phyloP scores from a whole-genome alignment of 2,888 invertebrate species.

The Agriopis aurantiaria region DNA sequence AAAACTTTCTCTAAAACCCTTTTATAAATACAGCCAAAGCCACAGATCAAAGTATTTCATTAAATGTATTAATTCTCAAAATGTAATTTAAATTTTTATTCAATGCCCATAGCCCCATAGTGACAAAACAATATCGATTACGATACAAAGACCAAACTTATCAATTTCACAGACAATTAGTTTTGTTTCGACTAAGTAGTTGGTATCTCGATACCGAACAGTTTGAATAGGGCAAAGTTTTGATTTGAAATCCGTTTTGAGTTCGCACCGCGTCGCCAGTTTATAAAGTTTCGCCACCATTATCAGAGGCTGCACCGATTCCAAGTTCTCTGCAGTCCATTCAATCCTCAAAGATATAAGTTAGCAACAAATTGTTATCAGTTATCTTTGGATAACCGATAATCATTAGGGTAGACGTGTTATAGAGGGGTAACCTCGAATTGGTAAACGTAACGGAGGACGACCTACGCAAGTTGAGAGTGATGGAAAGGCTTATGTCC shows the following conservation, averaged over 20 bases:
- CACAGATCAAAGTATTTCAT: too few species aligned
- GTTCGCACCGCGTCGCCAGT: constrained; percentile 47
- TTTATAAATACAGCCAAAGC: too few species aligned
- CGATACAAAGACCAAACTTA: constrained; percentile 17
- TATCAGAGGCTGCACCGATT: constrained; percentile 16
- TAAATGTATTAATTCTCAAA: too few species aligned
- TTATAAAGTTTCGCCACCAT: constrained; percentile 47
- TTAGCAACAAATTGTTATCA: not conserved
- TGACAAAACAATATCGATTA: constrained; percentile 23
- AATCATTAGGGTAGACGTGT: too few species aligned
- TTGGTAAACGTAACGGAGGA: too few species aligned
- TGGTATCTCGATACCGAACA: constrained; percentile 9
- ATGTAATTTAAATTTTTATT: not conserved
- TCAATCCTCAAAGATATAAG: not conserved
- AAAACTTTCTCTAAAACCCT: too few species aligned
- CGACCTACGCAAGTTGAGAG: too few species aligned
- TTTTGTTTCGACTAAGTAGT: constrained; percentile 30
- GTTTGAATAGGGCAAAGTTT: constrained; percentile 44
- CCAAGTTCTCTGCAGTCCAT: constrained; percentile 3
- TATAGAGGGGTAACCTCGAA: too few species aligned
- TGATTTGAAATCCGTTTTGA: constrained; percentile 51
- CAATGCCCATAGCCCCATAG: not conserved
- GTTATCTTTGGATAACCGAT: constrained; percentile 1
- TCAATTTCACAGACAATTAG: constrained; percentile 36
- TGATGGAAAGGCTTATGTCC: too few species aligned